These are phyloP conservation scores for Mythimna loreyi DNA, from an alignment of 2,888 invertebrate genomes.

Conservation along the genomic window DNA sequence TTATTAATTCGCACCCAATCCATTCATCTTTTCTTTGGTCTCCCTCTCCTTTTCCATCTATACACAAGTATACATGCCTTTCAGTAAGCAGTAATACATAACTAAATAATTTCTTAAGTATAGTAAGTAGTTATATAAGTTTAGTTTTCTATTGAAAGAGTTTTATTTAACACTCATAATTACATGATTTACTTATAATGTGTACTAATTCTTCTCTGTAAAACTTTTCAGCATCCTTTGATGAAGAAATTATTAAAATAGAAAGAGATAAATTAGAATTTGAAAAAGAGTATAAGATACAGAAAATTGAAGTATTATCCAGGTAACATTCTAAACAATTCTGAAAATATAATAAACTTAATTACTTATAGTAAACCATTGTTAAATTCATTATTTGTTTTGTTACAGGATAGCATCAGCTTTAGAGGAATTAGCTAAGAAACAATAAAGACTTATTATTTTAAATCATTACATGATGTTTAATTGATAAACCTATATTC, in stretches of 20 bases:
- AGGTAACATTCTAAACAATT: slow-evolving; percentile 33
- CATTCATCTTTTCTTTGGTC: too few species aligned
- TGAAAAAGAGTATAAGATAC: slow-evolving; percentile 69
- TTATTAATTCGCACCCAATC: too few species aligned
- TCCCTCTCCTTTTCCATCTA: too few species aligned
- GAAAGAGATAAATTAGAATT: slow-evolving; percentile 71
- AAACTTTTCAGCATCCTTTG: slow-evolving; percentile 61
- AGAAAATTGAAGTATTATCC: slow-evolving; percentile 69
- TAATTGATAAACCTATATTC: slow-evolving; percentile 1
- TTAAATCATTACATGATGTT: neutral
- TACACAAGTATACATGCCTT: too few species aligned
- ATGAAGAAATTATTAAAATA: slow-evolving; percentile 71
- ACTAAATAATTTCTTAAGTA: too few species aligned
- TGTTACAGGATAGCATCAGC: slow-evolving; percentile 71
- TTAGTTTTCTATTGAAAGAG: too few species aligned
- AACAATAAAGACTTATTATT: slow-evolving; percentile 53
- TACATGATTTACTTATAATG: too few species aligned
- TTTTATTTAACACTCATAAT: too few species aligned
- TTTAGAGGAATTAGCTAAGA: slow-evolving; percentile 68
- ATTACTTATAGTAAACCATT: neutral
- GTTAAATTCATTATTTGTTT: slow-evolving; percentile 2
- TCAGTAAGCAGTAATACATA: too few species aligned
- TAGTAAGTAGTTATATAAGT: too few species aligned
- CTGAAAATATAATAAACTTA: neutral
- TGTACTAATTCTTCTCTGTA: neutral